These are phyloP conservation scores for Vulpes lagopus DNA, from an alignment of 2,113 vertebrate genomes.

Conservation along the genomic window DNA sequence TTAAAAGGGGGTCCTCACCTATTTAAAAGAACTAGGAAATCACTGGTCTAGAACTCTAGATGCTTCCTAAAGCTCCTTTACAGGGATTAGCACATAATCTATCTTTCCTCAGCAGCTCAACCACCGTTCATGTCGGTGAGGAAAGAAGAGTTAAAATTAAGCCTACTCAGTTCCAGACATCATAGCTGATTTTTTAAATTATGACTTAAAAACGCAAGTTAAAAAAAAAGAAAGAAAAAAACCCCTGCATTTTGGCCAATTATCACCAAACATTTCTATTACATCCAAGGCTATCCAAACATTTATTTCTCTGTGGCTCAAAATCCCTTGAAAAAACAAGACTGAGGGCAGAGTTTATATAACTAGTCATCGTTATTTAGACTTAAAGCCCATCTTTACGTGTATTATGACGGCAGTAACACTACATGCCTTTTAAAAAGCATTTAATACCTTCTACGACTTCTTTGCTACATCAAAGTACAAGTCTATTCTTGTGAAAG, in stretches of 20 bases:
- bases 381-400: neutral
- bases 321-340: neutral
- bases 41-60: neutral
- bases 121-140: neutral
- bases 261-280: neutral
- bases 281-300: neutral
- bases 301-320: neutral
- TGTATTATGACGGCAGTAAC: neutral
- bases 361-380: neutral
- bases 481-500: conserved; percentile 39
- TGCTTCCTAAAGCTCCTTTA: neutral
- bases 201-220: neutral
- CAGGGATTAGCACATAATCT: neutral
- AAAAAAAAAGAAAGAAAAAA: neutral
- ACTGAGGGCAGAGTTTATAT: neutral
- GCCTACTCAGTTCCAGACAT: neutral
- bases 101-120: neutral
- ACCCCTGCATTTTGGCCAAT: neutral
- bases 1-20: neutral
- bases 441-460: conserved; percentile 56
- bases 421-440: conserved; percentile 70
- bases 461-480: conserved; percentile 67
- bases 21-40: neutral
- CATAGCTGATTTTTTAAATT: neutral
- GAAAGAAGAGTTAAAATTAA: neutral